A percentile compares a stretch with the other conserved stretches of the same genome.
Conservation (phyloP, 2,888 invertebrate genomes). For the Apotomis capreana region DNA sequence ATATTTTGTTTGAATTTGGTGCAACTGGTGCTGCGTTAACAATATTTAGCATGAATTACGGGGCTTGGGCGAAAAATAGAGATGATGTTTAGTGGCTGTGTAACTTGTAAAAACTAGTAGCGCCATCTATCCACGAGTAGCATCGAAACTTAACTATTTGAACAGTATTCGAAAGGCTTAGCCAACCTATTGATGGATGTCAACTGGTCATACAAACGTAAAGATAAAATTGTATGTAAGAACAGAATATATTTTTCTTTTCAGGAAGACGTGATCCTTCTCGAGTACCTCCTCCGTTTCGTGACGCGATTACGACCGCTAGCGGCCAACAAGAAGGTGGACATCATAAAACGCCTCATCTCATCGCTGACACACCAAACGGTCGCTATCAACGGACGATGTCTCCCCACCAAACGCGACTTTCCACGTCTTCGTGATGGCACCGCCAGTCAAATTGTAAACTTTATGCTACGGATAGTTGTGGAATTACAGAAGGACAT, state of each 20-base stretch:
- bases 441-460: constrained; percentile 78
- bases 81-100: too few species aligned
- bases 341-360: constrained; percentile 85
- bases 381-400: constrained; percentile 66
- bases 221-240: not conserved
- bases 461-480: constrained; percentile 80
- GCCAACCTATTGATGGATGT: too few species aligned
- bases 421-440: constrained; percentile 83
- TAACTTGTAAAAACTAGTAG: not conserved
- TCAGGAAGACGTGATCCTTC: constrained; percentile 86
- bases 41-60: too few species aligned
- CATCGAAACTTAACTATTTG: too few species aligned
- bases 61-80: too few species aligned
- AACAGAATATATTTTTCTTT: constrained; percentile 48
- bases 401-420: constrained; percentile 69
- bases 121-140: not conserved
- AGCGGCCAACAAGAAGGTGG: constrained; percentile 82
- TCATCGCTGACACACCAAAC: constrained; percentile 87
- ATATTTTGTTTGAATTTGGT: too few species aligned
- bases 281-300: constrained; percentile 89
- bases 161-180: not conserved
- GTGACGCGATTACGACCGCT: constrained; percentile 86
- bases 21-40: too few species aligned
- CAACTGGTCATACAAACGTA: too few species aligned
- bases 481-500: constrained; percentile 78